Evolutionary conservation across 2,888 invertebrate genomes (phyloP), one percentile per base, ranked within the genome.

Genomic region (Synanthedon vespiformis): DNA sequence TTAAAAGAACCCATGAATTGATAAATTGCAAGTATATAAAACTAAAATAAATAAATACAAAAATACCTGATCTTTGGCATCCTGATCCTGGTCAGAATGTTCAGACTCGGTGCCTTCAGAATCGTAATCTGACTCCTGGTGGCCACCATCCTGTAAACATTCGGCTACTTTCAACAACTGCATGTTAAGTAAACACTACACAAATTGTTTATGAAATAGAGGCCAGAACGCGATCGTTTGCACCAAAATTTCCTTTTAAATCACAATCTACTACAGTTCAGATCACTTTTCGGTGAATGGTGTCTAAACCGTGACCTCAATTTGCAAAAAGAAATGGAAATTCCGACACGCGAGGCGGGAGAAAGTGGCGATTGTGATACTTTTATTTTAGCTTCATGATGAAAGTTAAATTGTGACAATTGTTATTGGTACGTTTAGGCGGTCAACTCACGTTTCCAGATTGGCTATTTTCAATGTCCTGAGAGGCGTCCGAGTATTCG

Each of bases 21-120:
- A 34, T 34, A 34, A 34, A 34, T 6, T 44, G 44, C 14, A 44
- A 44, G n/a, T 44, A 44, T 12, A 6, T 13, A 3, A 44, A 44
- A 12, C 2, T 41, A 41, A 13, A 41, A 22, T 22, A 22, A 22
- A 22, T 22, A 22, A 5, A 22, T 22, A 22, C 22, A 22, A 22
- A 22, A 22, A 13, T 44, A 90, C 92, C 89, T 94, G 92, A 50
- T 90, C 92, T 70, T 50, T 34, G 6, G 13, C 6, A 13, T 94
- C 94, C 1, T 92, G 93, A 73, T 92, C 92, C 54, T 22, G 22
- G 22, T 91, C 82, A 57, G 89, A 89, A 65, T 79, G 89, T 49
- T 89, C 87, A 53, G 87, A 81, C 48, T 85, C 84, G 57, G 89
- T 89, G 11, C 80, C 85, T 49, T 77, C 80, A 2, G 89, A 89